A percentile compares a stretch with the other conserved stretches of the same genome.
These are phyloP conservation scores for Desmophyllum pertusum DNA, from an alignment of 92 coral and sea anemone species.

Conservation along the genomic window DNA sequence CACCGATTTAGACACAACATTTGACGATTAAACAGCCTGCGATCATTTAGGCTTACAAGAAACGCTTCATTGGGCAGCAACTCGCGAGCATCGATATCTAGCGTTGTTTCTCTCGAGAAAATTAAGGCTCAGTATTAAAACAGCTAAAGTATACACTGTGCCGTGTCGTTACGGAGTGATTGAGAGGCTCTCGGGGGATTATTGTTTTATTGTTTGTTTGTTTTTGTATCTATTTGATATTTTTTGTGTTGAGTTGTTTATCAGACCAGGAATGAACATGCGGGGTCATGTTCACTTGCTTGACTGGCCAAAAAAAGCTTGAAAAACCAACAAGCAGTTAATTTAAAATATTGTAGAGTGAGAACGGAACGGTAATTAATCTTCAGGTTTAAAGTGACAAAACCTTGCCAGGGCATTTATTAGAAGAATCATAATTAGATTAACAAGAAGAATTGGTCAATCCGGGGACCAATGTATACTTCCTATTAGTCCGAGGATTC, in stretches of 20 bases:
- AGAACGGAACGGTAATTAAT: not conserved
- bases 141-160: no score
- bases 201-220: not conserved
- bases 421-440: no score
- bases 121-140: no score
- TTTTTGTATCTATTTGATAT: not conserved
- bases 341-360: not conserved
- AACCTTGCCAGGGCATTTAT: not conserved
- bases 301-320: no score
- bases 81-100: not conserved
- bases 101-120: no score
- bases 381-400: not conserved
- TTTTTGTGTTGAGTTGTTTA: not conserved
- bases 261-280: not conserved
- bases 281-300: no score
- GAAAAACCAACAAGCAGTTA: not conserved
- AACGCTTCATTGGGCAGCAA: not conserved
- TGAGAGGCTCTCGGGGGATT: not conserved
- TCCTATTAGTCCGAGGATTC: no score
- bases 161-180: not conserved
- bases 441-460: not conserved
- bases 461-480: not conserved
- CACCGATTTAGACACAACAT: not conserved
- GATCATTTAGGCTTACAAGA: no score
- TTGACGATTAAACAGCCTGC: not conserved